These are phyloP conservation scores for Haliclystus octoradiatus DNA, from an alignment of 30 jellyfish, hydroid and myxozoan species.

Conservation along the genomic window DNA sequence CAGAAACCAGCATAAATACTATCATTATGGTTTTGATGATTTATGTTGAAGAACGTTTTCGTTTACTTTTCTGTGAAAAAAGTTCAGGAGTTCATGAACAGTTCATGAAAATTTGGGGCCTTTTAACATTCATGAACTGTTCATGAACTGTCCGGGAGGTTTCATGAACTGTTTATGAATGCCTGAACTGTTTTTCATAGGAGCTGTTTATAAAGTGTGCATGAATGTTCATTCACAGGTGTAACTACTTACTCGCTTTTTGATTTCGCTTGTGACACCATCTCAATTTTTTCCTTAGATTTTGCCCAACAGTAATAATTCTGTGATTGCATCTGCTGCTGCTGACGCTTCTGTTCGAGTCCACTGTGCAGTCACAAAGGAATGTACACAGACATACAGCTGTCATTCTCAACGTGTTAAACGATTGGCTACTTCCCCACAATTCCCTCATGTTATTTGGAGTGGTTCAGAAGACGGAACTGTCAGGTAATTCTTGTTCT, in stretches of 20 bases:
- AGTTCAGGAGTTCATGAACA: no score
- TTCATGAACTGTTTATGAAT: no score
- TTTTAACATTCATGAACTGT: no score
- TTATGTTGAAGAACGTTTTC: no score
- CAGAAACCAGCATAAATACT: no score
- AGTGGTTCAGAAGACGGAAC: conserved; percentile 99
- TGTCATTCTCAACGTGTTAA: conserved; percentile 88
- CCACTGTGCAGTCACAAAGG: conserved; percentile 33
- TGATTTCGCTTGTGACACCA: not conserved
- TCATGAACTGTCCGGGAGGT: no score
- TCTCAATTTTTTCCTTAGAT: conserved; percentile 21
- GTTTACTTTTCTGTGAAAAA: no score
- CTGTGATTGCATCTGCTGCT: conserved; percentile 76
- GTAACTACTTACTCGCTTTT: not conserved
- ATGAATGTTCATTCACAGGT: no score
- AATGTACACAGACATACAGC: conserved; percentile 52
- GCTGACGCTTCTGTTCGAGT: conserved; percentile 83
- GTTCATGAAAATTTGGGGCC: no score
- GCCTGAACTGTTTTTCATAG: no score
- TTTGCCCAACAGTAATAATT: conserved; percentile 63
- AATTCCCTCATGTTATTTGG: conserved; percentile 77
- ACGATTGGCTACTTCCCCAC: conserved; percentile 78
- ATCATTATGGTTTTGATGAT: no score
- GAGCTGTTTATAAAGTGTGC: no score
- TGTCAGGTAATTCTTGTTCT: conserved; percentile 44